A percentile compares a stretch with the other conserved stretches of the same genome.
phyloP scores from a whole-genome alignment of 2,888 invertebrate genomes.

The Andrena minutula region DNA sequence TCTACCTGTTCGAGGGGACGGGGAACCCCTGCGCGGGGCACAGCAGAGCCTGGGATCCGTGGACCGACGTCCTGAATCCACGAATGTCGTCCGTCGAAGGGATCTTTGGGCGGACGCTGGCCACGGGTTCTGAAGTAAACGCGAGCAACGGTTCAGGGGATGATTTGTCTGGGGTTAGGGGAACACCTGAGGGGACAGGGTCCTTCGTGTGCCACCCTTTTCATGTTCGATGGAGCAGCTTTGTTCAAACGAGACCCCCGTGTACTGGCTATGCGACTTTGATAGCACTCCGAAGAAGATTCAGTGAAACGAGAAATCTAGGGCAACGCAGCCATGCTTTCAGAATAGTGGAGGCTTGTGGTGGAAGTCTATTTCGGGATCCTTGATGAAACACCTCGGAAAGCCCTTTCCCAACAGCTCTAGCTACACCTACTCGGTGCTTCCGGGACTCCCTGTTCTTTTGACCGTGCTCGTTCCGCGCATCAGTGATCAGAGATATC shows the following conservation, averaged over 20 bases:
- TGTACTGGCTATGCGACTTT: not conserved
- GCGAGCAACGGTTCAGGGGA: conserved; percentile 73
- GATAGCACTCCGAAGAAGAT: not conserved
- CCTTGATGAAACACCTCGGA: not conserved
- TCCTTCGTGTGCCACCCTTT: conserved; percentile 14
- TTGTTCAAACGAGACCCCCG: not conserved
- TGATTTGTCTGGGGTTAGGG: conserved; percentile 82
- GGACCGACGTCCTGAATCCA: conserved; percentile 86
- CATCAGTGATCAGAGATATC: conserved; percentile 59
- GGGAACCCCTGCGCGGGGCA: conserved; percentile 91
- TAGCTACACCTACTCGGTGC: conserved; percentile 6
- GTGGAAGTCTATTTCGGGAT: not conserved
- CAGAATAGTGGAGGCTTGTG: not conserved
- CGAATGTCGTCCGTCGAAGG: conserved; percentile 88
- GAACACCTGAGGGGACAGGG: conserved; percentile 86
- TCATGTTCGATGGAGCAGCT: not conserved
- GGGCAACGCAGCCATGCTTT: not conserved
- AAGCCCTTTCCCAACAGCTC: not conserved
- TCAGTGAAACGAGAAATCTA: not conserved
- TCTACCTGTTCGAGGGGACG: conserved; percentile 87
- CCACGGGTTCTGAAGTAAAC: conserved; percentile 87
- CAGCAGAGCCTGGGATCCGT: conserved; percentile 87
- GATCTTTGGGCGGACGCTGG: conserved; percentile 89
- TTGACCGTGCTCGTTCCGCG: conserved; percentile 19
- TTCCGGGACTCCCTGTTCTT: not conserved